phyloP scores from a whole-genome alignment of 2,888 invertebrate genomes.

The Lucinisca nassula region DNA sequence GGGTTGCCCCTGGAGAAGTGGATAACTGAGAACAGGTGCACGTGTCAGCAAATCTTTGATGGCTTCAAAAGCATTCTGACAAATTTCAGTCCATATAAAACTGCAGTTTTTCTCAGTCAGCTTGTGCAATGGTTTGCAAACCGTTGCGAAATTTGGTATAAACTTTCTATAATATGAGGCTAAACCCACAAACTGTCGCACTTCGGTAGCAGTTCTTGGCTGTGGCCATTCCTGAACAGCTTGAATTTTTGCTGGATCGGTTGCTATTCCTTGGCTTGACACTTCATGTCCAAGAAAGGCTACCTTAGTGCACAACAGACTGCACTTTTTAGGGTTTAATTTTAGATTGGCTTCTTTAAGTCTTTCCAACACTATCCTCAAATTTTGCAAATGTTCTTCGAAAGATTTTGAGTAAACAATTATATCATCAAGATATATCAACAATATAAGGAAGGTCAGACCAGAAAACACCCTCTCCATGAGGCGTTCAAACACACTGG shows the following conservation, averaged over 20 bases:
- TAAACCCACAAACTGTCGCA: slow-evolving; percentile 48
- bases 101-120: too few species aligned
- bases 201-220: slow-evolving; percentile 41
- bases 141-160: slow-evolving; percentile 7
- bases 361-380: slow-evolving; percentile 52
- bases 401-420: slow-evolving; percentile 52
- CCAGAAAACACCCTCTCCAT: slow-evolving; percentile 27
- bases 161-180: slow-evolving; percentile 54
- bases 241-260: slow-evolving; percentile 42
- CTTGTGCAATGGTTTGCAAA: slow-evolving; percentile 25
- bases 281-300: slow-evolving; percentile 57
- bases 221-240: slow-evolving; percentile 21
- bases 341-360: slow-evolving; percentile 45
- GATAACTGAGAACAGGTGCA: slow-evolving; percentile 54
- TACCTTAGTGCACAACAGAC: slow-evolving; percentile 37
- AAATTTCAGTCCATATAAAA: too few species aligned
- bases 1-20: slow-evolving; percentile 28
- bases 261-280: slow-evolving; percentile 43
- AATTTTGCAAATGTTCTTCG: slow-evolving; percentile 52
- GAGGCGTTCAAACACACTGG: slow-evolving; percentile 42
- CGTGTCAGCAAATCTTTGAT: too few species aligned
- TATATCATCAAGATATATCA: slow-evolving; percentile 71
- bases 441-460: slow-evolving; percentile 60
- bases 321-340: slow-evolving; percentile 61
- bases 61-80: too few species aligned